Evolutionary conservation across 2,113 vertebrate species (phyloP).

Genomic region (Ptychochromis oligacanthus): DNA sequence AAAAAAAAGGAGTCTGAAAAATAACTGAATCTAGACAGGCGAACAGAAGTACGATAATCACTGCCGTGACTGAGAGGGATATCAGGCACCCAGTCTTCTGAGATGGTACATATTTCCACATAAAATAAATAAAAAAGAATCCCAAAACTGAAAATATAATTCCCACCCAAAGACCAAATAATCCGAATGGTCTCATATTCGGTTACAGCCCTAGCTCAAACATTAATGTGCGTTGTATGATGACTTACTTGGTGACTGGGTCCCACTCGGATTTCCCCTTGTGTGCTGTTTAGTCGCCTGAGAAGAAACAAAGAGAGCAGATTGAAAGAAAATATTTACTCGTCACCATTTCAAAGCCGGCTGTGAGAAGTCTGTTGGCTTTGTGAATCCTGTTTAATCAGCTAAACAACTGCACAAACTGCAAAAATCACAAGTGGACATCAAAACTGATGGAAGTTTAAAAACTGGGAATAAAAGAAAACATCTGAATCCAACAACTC

Average conservation of each 20-base stretch:
- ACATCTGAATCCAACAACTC: not conserved
- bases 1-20: too few relatives aligned
- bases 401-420: conserved; percentile 6
- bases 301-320: conserved; percentile 61
- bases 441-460: not conserved
- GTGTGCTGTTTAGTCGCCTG: conserved; percentile 99
- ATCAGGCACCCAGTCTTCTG: not conserved
- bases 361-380: not conserved
- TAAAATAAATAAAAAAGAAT: not conserved
- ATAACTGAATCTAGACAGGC: not conserved
- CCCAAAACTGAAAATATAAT: not conserved
- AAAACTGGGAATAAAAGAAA: not conserved
- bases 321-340: conserved; percentile 47
- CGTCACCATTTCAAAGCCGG: conserved; percentile 29
- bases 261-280: conserved; percentile 98
- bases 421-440: not conserved
- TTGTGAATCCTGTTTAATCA: conserved; percentile 10
- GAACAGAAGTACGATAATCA: not conserved
- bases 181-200: not conserved
- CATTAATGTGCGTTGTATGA: not conserved
- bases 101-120: not conserved
- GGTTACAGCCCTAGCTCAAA: not conserved
- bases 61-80: not conserved
- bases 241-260: conserved; percentile 96
- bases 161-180: not conserved